A percentile compares a stretch with the other conserved stretches of the same genome.
phyloP scores from a whole-genome alignment of 2,797 vertebrate species.

The Chlorospingus flavigularis region DNA sequence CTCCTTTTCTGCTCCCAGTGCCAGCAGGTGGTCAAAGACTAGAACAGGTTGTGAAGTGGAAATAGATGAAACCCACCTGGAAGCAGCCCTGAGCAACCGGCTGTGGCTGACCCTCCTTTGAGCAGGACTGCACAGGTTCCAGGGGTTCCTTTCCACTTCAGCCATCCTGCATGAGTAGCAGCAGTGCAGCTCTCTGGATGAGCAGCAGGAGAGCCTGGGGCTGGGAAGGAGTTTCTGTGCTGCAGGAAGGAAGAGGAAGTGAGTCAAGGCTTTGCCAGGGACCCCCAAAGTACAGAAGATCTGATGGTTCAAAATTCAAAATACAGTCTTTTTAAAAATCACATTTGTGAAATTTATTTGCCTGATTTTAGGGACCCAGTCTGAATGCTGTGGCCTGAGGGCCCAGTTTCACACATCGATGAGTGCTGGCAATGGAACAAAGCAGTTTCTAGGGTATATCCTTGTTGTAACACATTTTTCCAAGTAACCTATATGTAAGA shows the following conservation, averaged over 20 bases:
- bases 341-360: neutral
- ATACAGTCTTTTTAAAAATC: neutral
- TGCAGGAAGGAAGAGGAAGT: neutral
- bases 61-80: neutral
- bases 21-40: neutral
- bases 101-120: neutral
- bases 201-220: neutral
- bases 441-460: neutral
- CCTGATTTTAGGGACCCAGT: neutral
- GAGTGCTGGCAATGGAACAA: neutral
- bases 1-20: neutral
- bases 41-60: neutral
- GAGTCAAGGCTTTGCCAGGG: neutral
- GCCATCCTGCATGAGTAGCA: rapidly evolving
- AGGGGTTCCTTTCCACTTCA: neutral
- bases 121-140: neutral
- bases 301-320: neutral
- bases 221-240: neutral
- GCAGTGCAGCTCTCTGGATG: neutral
- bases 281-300: neutral
- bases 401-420: neutral
- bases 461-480: neutral
- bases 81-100: neutral
- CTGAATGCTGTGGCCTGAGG: neutral
- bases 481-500: neutral